phyloP scores from a whole-genome alignment of 2,888 invertebrate genomes.

The Schizotus pectinicornis region DNA sequence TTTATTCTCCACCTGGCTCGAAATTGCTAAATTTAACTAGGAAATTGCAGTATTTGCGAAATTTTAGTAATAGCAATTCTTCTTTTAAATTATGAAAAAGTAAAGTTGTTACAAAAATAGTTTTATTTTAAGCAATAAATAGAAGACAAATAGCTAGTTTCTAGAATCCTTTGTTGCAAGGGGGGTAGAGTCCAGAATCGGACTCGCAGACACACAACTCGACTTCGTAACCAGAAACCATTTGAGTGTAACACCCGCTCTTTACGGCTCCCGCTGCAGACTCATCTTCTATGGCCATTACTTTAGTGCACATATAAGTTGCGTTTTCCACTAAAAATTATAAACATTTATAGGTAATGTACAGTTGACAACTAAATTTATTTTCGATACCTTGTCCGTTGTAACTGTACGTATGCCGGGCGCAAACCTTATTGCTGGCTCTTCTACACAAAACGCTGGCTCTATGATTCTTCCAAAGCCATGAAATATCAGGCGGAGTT shows the following conservation, averaged over 20 bases:
- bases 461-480: constrained; percentile 65
- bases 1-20: too few species aligned
- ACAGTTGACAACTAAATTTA: not conserved
- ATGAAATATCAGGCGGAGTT: constrained; percentile 66
- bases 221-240: constrained; percentile 56
- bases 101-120: too few species aligned
- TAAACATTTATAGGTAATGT: too few species aligned
- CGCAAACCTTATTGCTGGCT: constrained; percentile 67
- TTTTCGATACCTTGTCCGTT: constrained; percentile 63
- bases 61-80: too few species aligned
- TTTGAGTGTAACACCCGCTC: constrained; percentile 66
- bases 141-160: too few species aligned
- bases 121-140: too few species aligned
- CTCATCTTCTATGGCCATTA: constrained; percentile 58
- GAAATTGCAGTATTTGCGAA: too few species aligned
- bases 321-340: constrained; percentile 70
- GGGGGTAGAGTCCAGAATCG: constrained; percentile 49
- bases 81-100: too few species aligned
- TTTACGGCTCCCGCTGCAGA: constrained; percentile 54
- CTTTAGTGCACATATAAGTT: constrained; percentile 73
- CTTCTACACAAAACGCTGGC: constrained; percentile 64
- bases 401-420: constrained; percentile 68
- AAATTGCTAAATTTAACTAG: too few species aligned
- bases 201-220: constrained; percentile 63
- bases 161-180: constrained; percentile 55